phyloP scores from a whole-genome alignment of 2,888 invertebrate species.

The Hetaerina titia region DNA sequence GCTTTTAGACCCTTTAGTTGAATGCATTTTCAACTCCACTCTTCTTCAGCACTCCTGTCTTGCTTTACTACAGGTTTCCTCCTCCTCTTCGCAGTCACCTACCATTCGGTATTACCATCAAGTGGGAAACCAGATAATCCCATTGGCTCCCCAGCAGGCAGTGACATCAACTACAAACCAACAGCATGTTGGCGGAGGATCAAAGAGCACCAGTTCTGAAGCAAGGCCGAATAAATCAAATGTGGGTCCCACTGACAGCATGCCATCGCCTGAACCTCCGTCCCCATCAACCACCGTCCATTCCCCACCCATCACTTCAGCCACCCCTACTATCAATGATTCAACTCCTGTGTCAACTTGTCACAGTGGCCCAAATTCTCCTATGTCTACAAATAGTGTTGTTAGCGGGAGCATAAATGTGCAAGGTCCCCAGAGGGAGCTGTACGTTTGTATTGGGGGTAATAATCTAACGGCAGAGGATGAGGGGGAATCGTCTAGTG shows the following conservation, averaged over 20 bases:
- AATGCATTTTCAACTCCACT: background rate
- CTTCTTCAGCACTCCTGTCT: slow-evolving; percentile 10
- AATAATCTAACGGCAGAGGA: slow-evolving; percentile 41
- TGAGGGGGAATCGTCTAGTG: slow-evolving; percentile 63
- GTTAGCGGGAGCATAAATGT: slow-evolving; percentile 34
- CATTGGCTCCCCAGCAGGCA: slow-evolving; percentile 73
- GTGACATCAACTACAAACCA: slow-evolving; percentile 33
- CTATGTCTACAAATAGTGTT: slow-evolving; percentile 41
- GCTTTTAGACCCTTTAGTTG: background rate
- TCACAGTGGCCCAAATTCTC: slow-evolving; percentile 51
- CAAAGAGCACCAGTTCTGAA: slow-evolving; percentile 30
- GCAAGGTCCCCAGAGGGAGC: slow-evolving; percentile 59
- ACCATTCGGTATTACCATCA: slow-evolving; percentile 76
- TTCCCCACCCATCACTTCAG: slow-evolving; percentile 53
- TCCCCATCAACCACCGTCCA: slow-evolving; percentile 67
- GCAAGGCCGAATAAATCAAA: slow-evolving; percentile 55
- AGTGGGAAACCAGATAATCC: slow-evolving; percentile 77
- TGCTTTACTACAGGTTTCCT: slow-evolving; percentile 53
- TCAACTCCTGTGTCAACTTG: slow-evolving; percentile 69
- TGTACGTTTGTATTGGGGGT: slow-evolving; percentile 62
- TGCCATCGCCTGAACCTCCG: slow-evolving; percentile 59
- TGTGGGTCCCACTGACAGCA: slow-evolving; percentile 60
- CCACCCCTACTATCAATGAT: slow-evolving; percentile 67
- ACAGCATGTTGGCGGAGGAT: slow-evolving; percentile 43
- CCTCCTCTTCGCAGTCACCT: slow-evolving; percentile 67